Evolutionary conservation across 2,888 invertebrate species (phyloP).

Genomic region (Agrotis clavis): DNA sequence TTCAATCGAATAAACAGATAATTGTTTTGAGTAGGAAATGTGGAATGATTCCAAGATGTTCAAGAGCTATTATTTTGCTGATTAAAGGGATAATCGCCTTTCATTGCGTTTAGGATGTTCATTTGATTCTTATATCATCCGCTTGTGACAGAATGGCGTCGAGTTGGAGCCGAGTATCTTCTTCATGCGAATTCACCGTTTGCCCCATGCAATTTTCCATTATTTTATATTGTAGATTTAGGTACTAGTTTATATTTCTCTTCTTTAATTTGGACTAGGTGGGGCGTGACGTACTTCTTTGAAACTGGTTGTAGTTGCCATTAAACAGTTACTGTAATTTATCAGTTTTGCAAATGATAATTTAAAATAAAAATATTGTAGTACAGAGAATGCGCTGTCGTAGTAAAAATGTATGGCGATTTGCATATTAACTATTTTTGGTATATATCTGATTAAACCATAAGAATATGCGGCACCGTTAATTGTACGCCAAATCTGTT

Average conservation of each 20-base stretch:
- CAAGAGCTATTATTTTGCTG: conserved; percentile 13
- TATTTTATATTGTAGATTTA: not conserved
- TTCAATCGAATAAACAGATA: conserved; percentile 9
- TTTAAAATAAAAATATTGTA: not conserved
- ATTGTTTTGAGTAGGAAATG: conserved; percentile 20
- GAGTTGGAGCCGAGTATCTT: conserved; percentile 4
- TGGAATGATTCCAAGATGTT: conserved; percentile 14
- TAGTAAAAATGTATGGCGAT: not conserved
- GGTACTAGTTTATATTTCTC: not conserved
- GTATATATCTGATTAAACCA: not conserved
- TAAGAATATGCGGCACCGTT: not conserved
- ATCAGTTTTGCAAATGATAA: not conserved
- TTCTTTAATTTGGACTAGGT: not conserved
- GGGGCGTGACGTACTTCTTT: not conserved
- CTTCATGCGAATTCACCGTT: conserved; percentile 18
- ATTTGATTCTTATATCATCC: conserved; percentile 45
- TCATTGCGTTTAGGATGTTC: conserved; percentile 27
- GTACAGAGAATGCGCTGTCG: not conserved
- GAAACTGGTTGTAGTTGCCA: not conserved
- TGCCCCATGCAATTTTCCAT: conserved; percentile 14
- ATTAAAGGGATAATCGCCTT: conserved; percentile 29
- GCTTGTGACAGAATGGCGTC: conserved; percentile 41
- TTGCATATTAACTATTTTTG: not conserved
- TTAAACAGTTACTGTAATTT: not conserved
- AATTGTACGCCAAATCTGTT: not conserved